These are phyloP conservation scores for Octonoba sinensis DNA, from an alignment of 2,888 invertebrate species.

Conservation along the genomic window DNA sequence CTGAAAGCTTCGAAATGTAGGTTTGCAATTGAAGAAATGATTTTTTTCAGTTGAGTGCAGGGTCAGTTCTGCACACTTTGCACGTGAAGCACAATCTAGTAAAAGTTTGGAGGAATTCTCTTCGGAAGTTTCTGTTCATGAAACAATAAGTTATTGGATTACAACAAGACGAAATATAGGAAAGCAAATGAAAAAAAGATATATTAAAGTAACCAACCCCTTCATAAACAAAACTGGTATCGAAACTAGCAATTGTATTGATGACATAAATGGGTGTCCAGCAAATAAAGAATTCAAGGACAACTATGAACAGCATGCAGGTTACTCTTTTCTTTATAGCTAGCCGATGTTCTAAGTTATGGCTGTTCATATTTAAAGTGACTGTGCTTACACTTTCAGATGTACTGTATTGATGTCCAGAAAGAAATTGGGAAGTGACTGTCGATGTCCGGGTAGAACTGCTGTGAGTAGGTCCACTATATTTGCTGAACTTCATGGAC, in stretches of 20 bases:
- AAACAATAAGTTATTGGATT: slow-evolving; percentile 94
- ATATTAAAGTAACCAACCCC: slow-evolving; percentile 81
- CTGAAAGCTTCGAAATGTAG: too few species aligned
- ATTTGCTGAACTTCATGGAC: slow-evolving; percentile 13
- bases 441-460: slow-evolving; percentile 11
- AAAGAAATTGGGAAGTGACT: slow-evolving; percentile 20
- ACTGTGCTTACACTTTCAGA: slow-evolving; percentile 14
- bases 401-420: slow-evolving; percentile 1
- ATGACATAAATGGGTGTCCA: slow-evolving; percentile 89
- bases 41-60: background rate
- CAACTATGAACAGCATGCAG: slow-evolving; percentile 82
- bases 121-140: slow-evolving; percentile 89
- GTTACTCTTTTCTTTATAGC: slow-evolving; percentile 80
- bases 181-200: slow-evolving; percentile 81
- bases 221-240: slow-evolving; percentile 79
- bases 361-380: slow-evolving; percentile 68
- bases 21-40: too few species aligned
- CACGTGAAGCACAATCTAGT: slow-evolving; percentile 5
- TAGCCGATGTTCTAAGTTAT: slow-evolving; percentile 83
- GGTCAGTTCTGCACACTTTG: slow-evolving; percentile 5
- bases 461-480: background rate
- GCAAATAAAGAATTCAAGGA: slow-evolving; percentile 90
- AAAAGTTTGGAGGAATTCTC: slow-evolving; percentile 74
- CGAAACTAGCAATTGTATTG: slow-evolving; percentile 83
- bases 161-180: slow-evolving; percentile 86